phyloP scores from a whole-genome alignment of 2,797 vertebrate species.

The Bryconaethiops microstoma region DNA sequence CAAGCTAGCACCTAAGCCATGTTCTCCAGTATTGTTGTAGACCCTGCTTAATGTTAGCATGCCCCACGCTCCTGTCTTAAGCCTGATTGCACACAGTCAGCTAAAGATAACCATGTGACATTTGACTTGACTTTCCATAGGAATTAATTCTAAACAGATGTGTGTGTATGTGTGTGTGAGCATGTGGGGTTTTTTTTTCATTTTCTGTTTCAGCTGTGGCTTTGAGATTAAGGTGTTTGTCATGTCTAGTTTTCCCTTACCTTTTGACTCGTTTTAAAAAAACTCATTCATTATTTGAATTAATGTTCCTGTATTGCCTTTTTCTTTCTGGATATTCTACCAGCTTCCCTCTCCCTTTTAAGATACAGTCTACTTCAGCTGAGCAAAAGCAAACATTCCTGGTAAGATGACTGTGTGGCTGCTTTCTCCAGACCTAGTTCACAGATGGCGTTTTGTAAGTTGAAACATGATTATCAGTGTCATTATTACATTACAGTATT shows the following conservation, averaged over 20 bases:
- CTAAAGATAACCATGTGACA: slow-evolving; percentile 83
- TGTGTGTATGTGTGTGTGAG: slow-evolving; percentile 44
- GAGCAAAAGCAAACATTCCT: background rate
- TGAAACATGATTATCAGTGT: background rate
- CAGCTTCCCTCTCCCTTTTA: background rate
- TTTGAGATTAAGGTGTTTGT: slow-evolving; percentile 54
- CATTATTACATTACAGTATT: background rate
- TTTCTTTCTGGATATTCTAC: background rate
- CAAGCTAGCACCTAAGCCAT: slow-evolving; percentile 49
- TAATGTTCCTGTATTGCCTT: background rate
- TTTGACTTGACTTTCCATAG: slow-evolving; percentile 73
- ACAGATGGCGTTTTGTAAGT: background rate
- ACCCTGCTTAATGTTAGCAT: slow-evolving; percentile 73
- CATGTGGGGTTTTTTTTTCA: slow-evolving; percentile 45
- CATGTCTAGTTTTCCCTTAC: slow-evolving; percentile 31
- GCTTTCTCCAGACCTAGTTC: background rate
- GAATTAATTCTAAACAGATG: slow-evolving; percentile 79
- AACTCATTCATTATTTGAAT: background rate
- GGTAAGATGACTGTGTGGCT: background rate
- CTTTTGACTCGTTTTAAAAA: background rate
- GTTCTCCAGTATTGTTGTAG: slow-evolving; percentile 51
- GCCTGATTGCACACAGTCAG: slow-evolving; percentile 78
- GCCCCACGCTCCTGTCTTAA: slow-evolving; percentile 63
- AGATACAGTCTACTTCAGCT: background rate
- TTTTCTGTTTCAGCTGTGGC: slow-evolving; percentile 42